A percentile compares a stretch with the other conserved stretches of the same genome.
Evolutionary conservation across 1,140 invertebrate species (phyloP).

Genomic region (Polypedilum vanderplanki): DNA sequence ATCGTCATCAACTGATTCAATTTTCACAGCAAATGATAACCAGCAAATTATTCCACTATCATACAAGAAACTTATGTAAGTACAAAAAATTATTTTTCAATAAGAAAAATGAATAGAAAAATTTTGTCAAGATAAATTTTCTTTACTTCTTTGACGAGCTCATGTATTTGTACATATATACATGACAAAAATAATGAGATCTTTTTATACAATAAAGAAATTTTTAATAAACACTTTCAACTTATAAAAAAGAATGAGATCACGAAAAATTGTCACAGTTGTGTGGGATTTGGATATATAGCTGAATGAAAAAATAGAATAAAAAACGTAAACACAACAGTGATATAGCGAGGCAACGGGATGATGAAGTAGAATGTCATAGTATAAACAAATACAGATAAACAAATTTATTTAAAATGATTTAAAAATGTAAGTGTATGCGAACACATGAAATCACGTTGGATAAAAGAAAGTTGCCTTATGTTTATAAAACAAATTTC

Average conservation of each 20-base stretch:
- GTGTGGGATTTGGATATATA: constrained; percentile 24
- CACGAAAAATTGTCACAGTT: constrained; percentile 25
- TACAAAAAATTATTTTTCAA: neutral
- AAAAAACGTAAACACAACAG: neutral
- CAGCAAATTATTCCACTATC: neutral
- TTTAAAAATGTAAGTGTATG: neutral
- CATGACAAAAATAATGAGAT: neutral
- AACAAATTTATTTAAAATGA: neutral
- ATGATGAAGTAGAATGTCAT: neutral
- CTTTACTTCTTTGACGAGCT: neutral
- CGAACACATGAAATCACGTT: constrained; percentile 10
- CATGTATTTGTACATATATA: neutral
- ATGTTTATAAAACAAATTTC: neutral
- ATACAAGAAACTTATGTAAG: neutral
- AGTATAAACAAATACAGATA: no score
- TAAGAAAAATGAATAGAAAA: neutral
- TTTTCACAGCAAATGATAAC: neutral
- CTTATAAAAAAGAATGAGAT: constrained; percentile 18
- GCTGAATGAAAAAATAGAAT: constrained; percentile 12
- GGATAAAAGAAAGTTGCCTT: neutral
- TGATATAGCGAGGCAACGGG: neutral
- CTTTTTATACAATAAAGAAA: neutral
- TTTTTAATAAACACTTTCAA: neutral
- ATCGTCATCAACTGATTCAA: neutral
- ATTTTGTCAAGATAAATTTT: neutral